These are phyloP conservation scores for Miniopterus natalensis DNA, from an alignment of 2,113 vertebrate species.

Conservation along the genomic window DNA sequence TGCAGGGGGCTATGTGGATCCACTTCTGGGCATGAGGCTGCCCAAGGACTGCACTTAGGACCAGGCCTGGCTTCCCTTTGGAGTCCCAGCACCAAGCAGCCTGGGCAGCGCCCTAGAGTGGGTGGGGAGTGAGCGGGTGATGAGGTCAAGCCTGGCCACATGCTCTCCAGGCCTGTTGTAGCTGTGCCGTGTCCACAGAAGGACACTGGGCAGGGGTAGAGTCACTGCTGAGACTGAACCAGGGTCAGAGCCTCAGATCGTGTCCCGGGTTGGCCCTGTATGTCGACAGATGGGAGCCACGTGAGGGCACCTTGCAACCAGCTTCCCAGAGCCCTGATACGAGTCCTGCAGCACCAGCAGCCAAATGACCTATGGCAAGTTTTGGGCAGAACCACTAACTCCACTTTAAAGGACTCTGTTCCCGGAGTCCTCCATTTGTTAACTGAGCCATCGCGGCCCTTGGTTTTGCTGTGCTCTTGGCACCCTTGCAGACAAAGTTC, in stretches of 20 bases:
- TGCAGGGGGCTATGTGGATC: too few species aligned
- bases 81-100: not conserved
- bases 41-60: not conserved
- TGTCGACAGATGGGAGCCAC: not conserved
- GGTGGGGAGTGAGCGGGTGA: too few species aligned
- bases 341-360: not conserved
- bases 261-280: not conserved
- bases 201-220: not conserved
- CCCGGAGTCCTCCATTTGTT: not conserved
- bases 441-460: not conserved
- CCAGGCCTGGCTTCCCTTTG: not conserved
- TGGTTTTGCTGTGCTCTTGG: not conserved
- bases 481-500: not conserved
- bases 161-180: not conserved
- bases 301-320: not conserved
- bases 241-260: not conserved
- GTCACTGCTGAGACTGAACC: not conserved
- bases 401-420: not conserved
- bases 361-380: not conserved
- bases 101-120: rapidly evolving
- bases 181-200: not conserved
- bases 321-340: rapidly evolving
- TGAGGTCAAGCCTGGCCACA: not conserved
- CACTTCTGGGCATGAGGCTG: rapidly evolving
- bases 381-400: not conserved